phyloP scores from a whole-genome alignment of 2,888 invertebrate species.

The Torymus texanus region DNA sequence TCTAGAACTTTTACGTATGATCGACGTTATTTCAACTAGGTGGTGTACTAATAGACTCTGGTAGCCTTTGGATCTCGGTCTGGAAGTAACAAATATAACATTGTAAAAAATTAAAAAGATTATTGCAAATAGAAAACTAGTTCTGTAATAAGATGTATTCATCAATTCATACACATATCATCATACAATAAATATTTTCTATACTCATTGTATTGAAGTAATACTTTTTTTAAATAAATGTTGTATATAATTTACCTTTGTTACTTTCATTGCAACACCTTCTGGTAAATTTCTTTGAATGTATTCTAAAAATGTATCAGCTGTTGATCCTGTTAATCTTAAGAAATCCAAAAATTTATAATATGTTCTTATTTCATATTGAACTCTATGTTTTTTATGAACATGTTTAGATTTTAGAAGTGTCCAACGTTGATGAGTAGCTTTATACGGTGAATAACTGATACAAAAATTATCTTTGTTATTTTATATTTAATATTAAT shows the following conservation, averaged over 20 bases:
- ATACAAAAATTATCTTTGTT: slow-evolving; percentile 65
- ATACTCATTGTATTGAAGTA: slow-evolving; percentile 34
- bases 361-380: slow-evolving; percentile 96
- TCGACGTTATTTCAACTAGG: slow-evolving; percentile 37
- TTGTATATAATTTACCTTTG: slow-evolving; percentile 78
- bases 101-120: slow-evolving; percentile 20
- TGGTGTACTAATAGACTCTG: slow-evolving; percentile 59
- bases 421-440: slow-evolving; percentile 85
- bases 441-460: slow-evolving; percentile 85
- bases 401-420: slow-evolving; percentile 92
- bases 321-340: slow-evolving; percentile 94
- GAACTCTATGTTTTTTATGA: slow-evolving; percentile 94
- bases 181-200: slow-evolving; percentile 17
- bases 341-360: slow-evolving; percentile 89
- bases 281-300: slow-evolving; percentile 97
- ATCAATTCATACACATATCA: neutral
- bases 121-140: neutral
- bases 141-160: too few species aligned
- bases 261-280: slow-evolving; percentile 95
- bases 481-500: slow-evolving; percentile 18
- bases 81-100: slow-evolving; percentile 55
- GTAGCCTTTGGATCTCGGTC: slow-evolving; percentile 67
- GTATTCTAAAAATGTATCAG: slow-evolving; percentile 96
- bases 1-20: slow-evolving; percentile 28
- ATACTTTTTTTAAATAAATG: slow-evolving; percentile 46